These are phyloP conservation scores for Chlorospingus semifuscus DNA, from an alignment of 2,797 vertebrate genomes.

Conservation along the genomic window DNA sequence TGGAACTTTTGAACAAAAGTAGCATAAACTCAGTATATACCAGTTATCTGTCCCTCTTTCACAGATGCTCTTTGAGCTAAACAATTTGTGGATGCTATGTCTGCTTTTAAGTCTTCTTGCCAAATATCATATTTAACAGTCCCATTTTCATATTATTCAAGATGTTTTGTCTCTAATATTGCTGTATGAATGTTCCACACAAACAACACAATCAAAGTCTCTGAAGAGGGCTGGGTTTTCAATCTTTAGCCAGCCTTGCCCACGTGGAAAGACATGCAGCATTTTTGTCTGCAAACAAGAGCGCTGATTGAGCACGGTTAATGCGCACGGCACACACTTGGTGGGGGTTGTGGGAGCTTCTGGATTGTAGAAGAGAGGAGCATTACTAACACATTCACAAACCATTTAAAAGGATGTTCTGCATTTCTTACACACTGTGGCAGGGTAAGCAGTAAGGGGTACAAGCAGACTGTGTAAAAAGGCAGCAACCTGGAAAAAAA, in stretches of 20 bases:
- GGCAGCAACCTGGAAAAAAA: not conserved
- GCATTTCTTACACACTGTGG: not conserved
- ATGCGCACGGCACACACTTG: not conserved
- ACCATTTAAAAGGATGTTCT: not conserved
- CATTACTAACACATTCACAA: not conserved
- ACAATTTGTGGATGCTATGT: not conserved
- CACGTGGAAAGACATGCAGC: not conserved
- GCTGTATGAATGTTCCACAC: not conserved
- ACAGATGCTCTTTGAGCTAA: not conserved
- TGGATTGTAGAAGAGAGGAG: not conserved
- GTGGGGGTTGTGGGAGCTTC: not conserved
- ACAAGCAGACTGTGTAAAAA: not conserved
- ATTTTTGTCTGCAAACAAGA: not conserved
- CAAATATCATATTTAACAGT: not conserved
- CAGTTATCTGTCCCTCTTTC: not conserved
- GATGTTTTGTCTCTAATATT: not conserved
- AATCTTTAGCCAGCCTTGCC: not conserved
- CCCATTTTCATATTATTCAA: not conserved
- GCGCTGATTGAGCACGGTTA: fast-evolving
- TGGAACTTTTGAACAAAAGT: not conserved
- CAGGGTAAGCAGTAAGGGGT: not conserved
- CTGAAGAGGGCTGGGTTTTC: not conserved
- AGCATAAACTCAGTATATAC: not conserved
- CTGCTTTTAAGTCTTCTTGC: not conserved
- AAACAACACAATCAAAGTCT: not conserved